Base-by-base conservation (phyloP, 2,888 invertebrate genomes). In the Pammene aurita region DNA sequence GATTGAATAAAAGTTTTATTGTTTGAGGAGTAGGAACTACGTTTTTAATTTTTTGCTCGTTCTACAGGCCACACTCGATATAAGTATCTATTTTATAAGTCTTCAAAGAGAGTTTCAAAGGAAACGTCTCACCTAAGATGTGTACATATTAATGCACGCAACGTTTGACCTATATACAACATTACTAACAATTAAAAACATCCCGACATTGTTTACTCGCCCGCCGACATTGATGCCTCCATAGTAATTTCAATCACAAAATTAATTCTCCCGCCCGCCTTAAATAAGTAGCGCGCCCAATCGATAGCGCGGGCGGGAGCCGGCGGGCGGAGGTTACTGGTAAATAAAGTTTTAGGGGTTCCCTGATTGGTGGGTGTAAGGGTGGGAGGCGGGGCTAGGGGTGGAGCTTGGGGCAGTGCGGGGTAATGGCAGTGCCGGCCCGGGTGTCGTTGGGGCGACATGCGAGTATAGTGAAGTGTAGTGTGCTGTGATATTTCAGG, bases 191-290 rank as follows among this genome's bases (percentile, higher is more conserved):
- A 62, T 62, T 62, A 62, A 62, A 50, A 57, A 42, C 55, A 56
- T 26, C 18, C 41, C 18, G 11, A 13, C 42, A 13, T 62, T 52
- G 62, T 52, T 61, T 61, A 61, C 61, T 18, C 78, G 84, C 84
- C 83, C 80, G 83, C 84, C 84, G 82, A 80, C 84, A 85, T 87
- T 87, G 85, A 83, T 84, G 79, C 82, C 80, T 81, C 84, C 82
- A 84, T 84, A 85, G 86, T 88, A 88, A 88, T 89, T 88, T 85
- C 88, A 90, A 92, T 92, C 92, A 91, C 90, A 90, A 90, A 88
- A 90, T 91, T 92, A 92, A 91, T 88, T 89, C 88, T 82, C 75
- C 79, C 84, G 83, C 76, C 88, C 89, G 87, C 86, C 88, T 91
- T 92, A 92, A 91, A 88, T 91, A 90, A 90, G 87, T 87, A 83